Evolutionary conservation across 1,140 invertebrate genomes (phyloP).

Genomic region (Proales similis): DNA sequence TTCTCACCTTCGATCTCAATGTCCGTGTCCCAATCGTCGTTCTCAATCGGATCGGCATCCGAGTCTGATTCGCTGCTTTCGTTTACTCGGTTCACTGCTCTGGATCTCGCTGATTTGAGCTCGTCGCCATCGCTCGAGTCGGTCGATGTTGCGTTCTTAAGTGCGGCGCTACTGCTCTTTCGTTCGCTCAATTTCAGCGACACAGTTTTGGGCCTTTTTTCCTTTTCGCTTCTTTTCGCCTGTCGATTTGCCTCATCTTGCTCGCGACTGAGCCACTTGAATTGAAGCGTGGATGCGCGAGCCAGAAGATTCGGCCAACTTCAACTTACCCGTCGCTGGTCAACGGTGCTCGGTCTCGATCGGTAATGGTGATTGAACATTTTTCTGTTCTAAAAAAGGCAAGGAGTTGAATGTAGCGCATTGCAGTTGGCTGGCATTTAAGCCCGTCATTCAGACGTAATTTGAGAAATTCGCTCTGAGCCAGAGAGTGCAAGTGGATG

Average conservation of each 20-base stretch:
- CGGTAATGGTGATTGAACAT: conserved; percentile 36
- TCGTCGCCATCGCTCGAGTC: neutral
- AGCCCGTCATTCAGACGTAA: no score
- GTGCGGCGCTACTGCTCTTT: no score
- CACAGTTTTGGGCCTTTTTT: neutral
- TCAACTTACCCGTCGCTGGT: conserved; percentile 14
- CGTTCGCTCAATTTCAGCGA: no score
- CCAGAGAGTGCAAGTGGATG: no score
- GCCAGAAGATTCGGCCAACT: neutral
- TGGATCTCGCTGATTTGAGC: neutral
- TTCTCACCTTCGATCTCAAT: conserved; percentile 29
- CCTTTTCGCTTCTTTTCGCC: neutral
- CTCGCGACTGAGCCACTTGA: neutral
- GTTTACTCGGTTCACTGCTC: neutral
- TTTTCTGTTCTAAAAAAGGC: no score
- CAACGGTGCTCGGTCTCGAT: conserved; percentile 33
- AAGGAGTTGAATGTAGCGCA: no score
- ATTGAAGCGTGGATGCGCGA: neutral
- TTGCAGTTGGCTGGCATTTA: no score
- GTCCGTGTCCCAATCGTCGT: conserved; percentile 32
- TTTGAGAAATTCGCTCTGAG: no score
- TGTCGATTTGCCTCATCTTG: neutral
- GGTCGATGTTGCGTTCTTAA: conserved; percentile 8
- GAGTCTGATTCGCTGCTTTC: neutral
- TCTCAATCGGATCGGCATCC: conserved; percentile 17